A percentile compares a stretch with the other conserved stretches of the same genome.
Evolutionary conservation across 2,888 invertebrate genomes (phyloP).

Genomic region (Itoplectis maculator): DNA sequence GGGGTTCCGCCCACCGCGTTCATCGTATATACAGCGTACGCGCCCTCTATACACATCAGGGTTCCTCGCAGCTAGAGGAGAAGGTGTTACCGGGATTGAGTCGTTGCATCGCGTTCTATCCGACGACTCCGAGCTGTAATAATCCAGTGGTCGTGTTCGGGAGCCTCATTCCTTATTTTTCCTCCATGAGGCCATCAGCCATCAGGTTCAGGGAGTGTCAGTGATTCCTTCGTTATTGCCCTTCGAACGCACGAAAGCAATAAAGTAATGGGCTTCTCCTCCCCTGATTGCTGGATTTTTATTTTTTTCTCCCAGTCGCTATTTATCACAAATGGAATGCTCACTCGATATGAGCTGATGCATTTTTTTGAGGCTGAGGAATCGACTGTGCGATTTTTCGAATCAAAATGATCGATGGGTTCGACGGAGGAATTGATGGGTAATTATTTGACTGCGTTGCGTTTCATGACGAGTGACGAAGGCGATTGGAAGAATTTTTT

Average conservation of each 20-base stretch:
- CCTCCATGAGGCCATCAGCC: conserved; percentile 46
- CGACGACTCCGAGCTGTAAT: conserved; percentile 51
- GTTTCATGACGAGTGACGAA: conserved; percentile 33
- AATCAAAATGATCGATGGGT: conserved; percentile 57
- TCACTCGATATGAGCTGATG: conserved; percentile 45
- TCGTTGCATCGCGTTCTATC: conserved; percentile 70
- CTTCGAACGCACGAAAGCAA: conserved; percentile 57
- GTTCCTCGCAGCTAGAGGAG: conserved; percentile 62
- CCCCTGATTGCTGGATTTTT: conserved; percentile 38
- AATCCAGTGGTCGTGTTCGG: conserved; percentile 36
- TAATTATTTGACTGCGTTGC: conserved; percentile 45
- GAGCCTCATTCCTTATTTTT: conserved; percentile 53
- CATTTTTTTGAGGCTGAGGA: conserved; percentile 39
- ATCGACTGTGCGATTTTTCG: conserved; percentile 27
- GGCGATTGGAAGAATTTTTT: conserved; percentile 23
- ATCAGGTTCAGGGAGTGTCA: conserved; percentile 65
- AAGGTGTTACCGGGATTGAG: conserved; percentile 75
- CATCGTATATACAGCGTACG: conserved; percentile 15
- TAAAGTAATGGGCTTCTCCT: conserved; percentile 62
- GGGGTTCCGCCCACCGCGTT: conserved; percentile 70
- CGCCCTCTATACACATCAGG: too few species aligned
- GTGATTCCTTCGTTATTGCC: conserved; percentile 53
- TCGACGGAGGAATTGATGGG: conserved; percentile 14
- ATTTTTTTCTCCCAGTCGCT: conserved; percentile 57
- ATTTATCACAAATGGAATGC: conserved; percentile 62